These are phyloP conservation scores for Microtus montanus DNA, from an alignment of 2,113 vertebrate species.

Conservation along the genomic window DNA sequence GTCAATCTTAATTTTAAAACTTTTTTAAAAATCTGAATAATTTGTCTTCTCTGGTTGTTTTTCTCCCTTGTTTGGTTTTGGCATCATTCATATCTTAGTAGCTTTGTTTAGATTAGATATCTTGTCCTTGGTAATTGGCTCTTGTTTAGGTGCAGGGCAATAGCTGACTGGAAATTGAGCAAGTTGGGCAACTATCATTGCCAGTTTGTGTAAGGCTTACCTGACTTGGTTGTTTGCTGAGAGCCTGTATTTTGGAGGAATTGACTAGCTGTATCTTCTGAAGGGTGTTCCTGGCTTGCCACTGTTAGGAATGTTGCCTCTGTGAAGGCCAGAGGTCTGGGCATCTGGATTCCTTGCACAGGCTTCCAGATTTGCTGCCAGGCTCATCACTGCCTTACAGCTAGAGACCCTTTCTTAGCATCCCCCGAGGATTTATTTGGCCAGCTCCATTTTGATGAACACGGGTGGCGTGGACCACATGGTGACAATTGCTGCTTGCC, in stretches of 20 bases:
- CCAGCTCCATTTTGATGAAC: background rate
- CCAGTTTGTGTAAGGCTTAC: background rate
- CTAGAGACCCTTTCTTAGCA: background rate
- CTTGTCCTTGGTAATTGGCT: background rate
- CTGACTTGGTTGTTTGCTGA: background rate
- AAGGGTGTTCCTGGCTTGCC: background rate
- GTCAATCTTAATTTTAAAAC: background rate
- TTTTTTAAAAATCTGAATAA: background rate
- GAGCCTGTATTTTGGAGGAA: background rate
- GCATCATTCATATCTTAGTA: background rate
- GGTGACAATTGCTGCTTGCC: too few species aligned
- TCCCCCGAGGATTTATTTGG: background rate
- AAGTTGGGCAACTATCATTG: background rate
- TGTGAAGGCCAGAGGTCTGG: background rate
- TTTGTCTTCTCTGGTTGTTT: background rate
- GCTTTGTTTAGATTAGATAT: background rate
- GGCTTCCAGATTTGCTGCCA: background rate
- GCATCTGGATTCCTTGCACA: background rate
- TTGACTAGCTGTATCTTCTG: background rate
- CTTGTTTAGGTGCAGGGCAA: background rate
- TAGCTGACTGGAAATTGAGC: background rate
- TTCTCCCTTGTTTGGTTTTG: background rate
- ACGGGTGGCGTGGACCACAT: too few species aligned
- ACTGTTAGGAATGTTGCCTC: background rate
- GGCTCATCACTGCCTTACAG: background rate